A percentile compares a stretch with the other conserved stretches of the same genome.
Evolutionary conservation across 2,888 invertebrate genomes (phyloP).

Genomic region (Omphaloscelis lunosa): DNA sequence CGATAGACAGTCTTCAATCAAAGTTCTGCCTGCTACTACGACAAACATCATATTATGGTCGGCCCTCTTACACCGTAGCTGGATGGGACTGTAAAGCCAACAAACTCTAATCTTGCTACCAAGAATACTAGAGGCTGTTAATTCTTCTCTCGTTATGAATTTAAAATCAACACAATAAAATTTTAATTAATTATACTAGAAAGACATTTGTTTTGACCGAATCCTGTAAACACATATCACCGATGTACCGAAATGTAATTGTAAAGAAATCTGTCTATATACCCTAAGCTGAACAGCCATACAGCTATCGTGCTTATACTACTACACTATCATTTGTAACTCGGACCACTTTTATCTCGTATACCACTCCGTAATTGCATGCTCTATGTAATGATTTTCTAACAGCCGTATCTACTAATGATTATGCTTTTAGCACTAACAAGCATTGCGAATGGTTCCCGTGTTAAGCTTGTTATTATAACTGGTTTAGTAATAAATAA

Average conservation of each 20-base stretch:
- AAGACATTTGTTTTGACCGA: not conserved
- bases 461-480: constrained; percentile 40
- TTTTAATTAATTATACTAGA: too few species aligned
- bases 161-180: too few species aligned
- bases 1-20: not conserved
- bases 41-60: not conserved
- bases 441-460: constrained; percentile 37
- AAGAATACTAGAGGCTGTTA: not conserved
- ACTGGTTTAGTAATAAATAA: constrained; percentile 41
- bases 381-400: constrained; percentile 56
- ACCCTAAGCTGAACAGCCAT: not conserved
- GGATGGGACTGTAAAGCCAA: not conserved
- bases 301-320: constrained; percentile 20
- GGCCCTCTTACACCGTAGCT: not conserved
- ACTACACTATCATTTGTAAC: constrained; percentile 20
- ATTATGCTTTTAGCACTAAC: constrained; percentile 53
- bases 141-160: not conserved
- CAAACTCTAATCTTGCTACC: not conserved
- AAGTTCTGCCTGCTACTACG: not conserved
- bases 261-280: not conserved
- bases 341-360: constrained; percentile 46
- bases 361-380: constrained; percentile 48
- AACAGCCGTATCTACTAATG: constrained; percentile 45
- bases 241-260: not conserved
- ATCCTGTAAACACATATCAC: not conserved